Evolutionary conservation across 2,888 invertebrate genomes (phyloP).

Genomic region (Hydrotaea diabolus): DNA sequence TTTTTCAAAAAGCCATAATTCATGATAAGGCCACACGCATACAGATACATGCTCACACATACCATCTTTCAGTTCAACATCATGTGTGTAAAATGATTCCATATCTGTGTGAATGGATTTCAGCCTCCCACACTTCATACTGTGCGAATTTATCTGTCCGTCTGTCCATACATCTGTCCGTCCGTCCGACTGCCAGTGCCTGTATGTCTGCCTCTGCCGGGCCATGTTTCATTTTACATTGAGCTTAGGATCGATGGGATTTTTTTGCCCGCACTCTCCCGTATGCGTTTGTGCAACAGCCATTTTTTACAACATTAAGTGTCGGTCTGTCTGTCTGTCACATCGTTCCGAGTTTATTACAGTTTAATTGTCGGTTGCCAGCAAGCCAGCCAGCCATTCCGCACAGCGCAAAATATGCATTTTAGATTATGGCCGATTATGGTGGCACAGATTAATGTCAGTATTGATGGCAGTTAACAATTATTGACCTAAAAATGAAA

Average conservation of each 20-base stretch:
- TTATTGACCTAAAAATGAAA: constrained; percentile 32
- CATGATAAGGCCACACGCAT: constrained; percentile 48
- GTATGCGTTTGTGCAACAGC: constrained; percentile 5
- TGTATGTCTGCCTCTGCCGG: neutral
- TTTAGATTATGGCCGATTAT: constrained; percentile 42
- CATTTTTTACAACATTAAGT: constrained; percentile 51
- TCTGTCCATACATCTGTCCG: no score
- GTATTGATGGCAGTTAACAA: constrained; percentile 35
- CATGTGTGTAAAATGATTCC: constrained; percentile 26
- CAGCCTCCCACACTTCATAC: neutral
- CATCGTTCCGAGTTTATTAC: constrained; percentile 60
- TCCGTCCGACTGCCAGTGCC: no score
- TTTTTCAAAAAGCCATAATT: constrained; percentile 64
- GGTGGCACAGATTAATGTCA: constrained; percentile 37
- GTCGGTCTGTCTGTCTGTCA: constrained; percentile 48
- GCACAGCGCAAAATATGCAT: constrained; percentile 18
- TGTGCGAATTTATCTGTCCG: neutral
- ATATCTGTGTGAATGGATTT: constrained; percentile 8
- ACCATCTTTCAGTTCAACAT: constrained; percentile 4
- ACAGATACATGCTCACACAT: neutral
- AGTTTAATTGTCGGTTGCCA: constrained; percentile 63
- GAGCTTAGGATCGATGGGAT: constrained; percentile 30
- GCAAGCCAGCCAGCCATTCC: neutral
- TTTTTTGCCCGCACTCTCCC: neutral
- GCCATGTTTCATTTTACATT: constrained; percentile 12